A percentile compares a stretch with the other conserved stretches of the same genome.
phyloP scores from a whole-genome alignment of 2,888 invertebrate species.

The Pyrochroa serraticornis region DNA sequence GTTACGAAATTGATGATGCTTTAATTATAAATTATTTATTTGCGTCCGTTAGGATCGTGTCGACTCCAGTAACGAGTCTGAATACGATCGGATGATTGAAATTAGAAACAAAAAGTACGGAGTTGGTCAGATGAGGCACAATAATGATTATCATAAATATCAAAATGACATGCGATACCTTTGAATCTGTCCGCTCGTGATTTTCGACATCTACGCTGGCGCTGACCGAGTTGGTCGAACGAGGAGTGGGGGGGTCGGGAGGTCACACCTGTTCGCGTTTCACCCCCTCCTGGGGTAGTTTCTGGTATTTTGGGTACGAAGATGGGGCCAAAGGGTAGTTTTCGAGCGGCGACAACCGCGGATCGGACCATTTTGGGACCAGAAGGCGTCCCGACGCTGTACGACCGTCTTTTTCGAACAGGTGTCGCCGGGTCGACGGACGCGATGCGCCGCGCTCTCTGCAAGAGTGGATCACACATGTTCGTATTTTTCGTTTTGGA shows the following conservation, averaged over 20 bases:
- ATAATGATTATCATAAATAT: slow-evolving; percentile 45
- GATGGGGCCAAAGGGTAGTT: slow-evolving; percentile 31
- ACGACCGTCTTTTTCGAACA: slow-evolving; percentile 68
- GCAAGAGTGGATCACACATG: slow-evolving; percentile 48
- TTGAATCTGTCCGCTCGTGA: slow-evolving; percentile 49
- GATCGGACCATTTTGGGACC: slow-evolving; percentile 31
- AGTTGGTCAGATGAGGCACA: slow-evolving; percentile 27
- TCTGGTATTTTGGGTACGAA: slow-evolving; percentile 24
- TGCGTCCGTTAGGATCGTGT: not conserved
- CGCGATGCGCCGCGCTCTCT: slow-evolving; percentile 46
- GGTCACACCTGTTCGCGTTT: slow-evolving; percentile 55
- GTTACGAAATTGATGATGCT: not conserved
- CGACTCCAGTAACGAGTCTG: not conserved
- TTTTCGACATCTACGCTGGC: slow-evolving; percentile 52
- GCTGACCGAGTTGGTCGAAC: slow-evolving; percentile 45
- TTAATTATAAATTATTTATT: not conserved
- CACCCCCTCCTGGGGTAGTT: slow-evolving; percentile 47
- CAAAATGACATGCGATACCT: slow-evolving; percentile 51
- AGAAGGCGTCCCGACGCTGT: slow-evolving; percentile 63
- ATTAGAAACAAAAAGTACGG: slow-evolving; percentile 3
- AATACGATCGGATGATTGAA: not conserved
- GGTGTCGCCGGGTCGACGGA: slow-evolving; percentile 52
- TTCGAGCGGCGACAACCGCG: slow-evolving; percentile 24
- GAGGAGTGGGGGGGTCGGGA: slow-evolving; percentile 43
- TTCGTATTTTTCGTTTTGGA: slow-evolving; percentile 29